Conservation (phyloP, 2,888 invertebrate genomes). For the Hermaeophaga mercurialis region DNA sequence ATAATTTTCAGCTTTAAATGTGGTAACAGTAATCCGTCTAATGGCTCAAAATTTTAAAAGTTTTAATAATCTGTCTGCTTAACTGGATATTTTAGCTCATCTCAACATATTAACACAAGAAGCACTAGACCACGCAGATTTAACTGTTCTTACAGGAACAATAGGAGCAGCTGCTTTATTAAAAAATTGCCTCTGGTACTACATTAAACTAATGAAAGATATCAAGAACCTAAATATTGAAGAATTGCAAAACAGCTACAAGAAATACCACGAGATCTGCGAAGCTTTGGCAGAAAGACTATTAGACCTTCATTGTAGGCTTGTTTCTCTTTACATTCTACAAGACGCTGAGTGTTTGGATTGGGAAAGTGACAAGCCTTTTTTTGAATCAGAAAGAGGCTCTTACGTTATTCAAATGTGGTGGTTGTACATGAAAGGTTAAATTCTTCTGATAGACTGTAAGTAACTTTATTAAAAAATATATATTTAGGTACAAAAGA, state of each 20-base stretch:
- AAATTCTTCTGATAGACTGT: too few species aligned
- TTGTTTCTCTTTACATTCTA: conserved; percentile 77
- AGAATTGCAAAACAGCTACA: conserved; percentile 63
- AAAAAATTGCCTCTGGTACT: conserved; percentile 79
- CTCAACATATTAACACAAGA: conserved; percentile 81
- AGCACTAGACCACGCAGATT: conserved; percentile 82
- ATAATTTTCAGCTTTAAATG: too few species aligned
- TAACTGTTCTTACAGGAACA: conserved; percentile 79
- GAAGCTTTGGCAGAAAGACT: conserved; percentile 84
- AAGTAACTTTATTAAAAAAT: too few species aligned
- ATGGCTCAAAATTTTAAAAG: too few species aligned
- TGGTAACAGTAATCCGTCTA: too few species aligned
- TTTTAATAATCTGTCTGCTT: too few species aligned
- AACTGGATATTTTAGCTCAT: conserved; percentile 68
- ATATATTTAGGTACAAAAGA: conserved; percentile 75
- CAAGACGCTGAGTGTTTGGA: conserved; percentile 82
- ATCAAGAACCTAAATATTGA: conserved; percentile 40
- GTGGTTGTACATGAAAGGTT: conserved; percentile 87
- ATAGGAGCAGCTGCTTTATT: conserved; percentile 80
- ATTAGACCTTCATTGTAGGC: conserved; percentile 78
- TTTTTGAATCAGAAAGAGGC: conserved; percentile 75
- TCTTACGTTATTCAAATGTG: conserved; percentile 86
- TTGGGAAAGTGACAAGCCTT: conserved; percentile 69
- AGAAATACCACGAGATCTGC: conserved; percentile 80
- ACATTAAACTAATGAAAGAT: conserved; percentile 64